These are phyloP conservation scores for Halisarca cf. caerulea DNA, from an alignment of 37 sponge, comb jelly and placozoan species.

Conservation along the genomic window DNA sequence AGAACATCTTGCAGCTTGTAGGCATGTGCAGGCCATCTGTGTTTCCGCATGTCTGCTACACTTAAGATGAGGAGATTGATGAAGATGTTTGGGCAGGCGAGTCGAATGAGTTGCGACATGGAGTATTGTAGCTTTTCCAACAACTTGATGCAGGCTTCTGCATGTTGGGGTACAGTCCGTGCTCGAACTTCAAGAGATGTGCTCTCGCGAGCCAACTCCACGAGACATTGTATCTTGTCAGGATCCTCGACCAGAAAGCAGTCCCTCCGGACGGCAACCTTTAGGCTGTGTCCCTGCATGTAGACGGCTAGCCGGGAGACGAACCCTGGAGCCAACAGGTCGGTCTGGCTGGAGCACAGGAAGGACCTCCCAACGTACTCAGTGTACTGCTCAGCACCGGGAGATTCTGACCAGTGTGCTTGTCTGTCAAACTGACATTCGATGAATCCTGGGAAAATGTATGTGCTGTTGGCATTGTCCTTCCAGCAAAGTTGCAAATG, in stretches of 20 bases:
- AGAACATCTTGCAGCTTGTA: slow-evolving; percentile 54
- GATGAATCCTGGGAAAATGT: slow-evolving; percentile 60
- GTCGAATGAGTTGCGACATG: slow-evolving; percentile 38
- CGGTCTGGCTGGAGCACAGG: slow-evolving; percentile 44
- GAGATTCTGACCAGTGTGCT: slow-evolving; percentile 38
- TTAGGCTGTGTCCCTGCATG: background rate
- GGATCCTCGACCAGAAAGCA: slow-evolving; percentile 43
- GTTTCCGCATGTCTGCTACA: slow-evolving; percentile 44
- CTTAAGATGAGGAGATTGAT: slow-evolving; percentile 48
- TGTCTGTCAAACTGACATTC: background rate
- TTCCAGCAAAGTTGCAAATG: slow-evolving; percentile 68
- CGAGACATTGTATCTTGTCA: slow-evolving; percentile 38
- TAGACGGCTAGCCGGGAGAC: slow-evolving; percentile 68
- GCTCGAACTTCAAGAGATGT: slow-evolving; percentile 45
- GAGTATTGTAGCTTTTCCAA: slow-evolving; percentile 54
- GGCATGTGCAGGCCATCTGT: slow-evolving; percentile 27
- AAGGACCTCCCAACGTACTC: slow-evolving; percentile 52
- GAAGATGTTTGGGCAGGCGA: slow-evolving; percentile 64
- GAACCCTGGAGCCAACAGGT: slow-evolving; percentile 73
- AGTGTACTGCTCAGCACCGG: background rate
- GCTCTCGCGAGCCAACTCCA: background rate
- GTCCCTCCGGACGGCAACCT: slow-evolving; percentile 28
- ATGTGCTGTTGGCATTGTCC: slow-evolving; percentile 6
- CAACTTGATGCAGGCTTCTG: slow-evolving; percentile 35
- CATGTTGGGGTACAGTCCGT: background rate